Base-by-base conservation (phyloP, 2,888 invertebrate genomes). In the Drosophila barbarae region DNA sequence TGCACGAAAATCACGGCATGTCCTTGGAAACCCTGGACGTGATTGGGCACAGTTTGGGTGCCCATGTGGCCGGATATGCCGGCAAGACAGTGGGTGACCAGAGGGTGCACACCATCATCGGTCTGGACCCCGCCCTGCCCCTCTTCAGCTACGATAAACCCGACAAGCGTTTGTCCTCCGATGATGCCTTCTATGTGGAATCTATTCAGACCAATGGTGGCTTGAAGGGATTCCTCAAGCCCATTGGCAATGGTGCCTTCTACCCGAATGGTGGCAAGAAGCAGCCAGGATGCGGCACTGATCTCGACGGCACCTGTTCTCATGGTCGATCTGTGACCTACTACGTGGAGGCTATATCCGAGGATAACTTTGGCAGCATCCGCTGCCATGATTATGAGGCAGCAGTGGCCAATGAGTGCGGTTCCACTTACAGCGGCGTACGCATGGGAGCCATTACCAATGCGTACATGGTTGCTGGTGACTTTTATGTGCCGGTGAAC, bases 31-130 rank as follows among this genome's bases (percentile, higher is more conserved):
- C 87, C 88, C 71, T 92, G 89, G 86, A 90, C 90, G 57, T 89
- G 3, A 91, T 92, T 55, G 92, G 92, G 0, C 92, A 92, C 73
- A 92, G 92, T 57, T 88, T 92, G 55, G 92, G 92, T 0, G 92
- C 92, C 2, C 92, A 92, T 74, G 92, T 92, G 1, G 91, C 92
- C 10, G 92, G 92, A 1, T 91, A 91, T 47, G 90, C 92, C 13
- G 92, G 92, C 5, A 92, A 92, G 72, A 91, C 90, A 74, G 90
- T 89, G 49, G 77, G 90, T 70, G 92, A 91, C 26, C 90, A 91
- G 46, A 18, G 32, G 39, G 90, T 92, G 51, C 91, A 92, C 77
- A 90, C 91, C 15, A 92, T 92, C 41, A 90, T 92, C 71, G 92
- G 88, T 36, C 73, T 88, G 60, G 89, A 89, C 68, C 88, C 89